Conservation (phyloP, 92 coral and sea anemone genomes). For the Epizoanthus rinbou region DNA sequence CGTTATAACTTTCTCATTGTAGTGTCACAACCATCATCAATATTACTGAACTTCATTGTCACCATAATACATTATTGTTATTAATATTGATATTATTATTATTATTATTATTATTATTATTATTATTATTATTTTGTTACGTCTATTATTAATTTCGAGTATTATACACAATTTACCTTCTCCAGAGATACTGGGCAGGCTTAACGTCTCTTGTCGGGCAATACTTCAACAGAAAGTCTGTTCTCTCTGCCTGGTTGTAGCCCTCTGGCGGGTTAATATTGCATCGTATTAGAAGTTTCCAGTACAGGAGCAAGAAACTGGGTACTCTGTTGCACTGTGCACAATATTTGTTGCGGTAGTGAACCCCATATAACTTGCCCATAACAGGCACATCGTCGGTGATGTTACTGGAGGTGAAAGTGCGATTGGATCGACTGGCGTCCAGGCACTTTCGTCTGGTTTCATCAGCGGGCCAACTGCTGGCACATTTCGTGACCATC, state of each 20-base stretch:
- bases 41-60: too few relatives aligned
- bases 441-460: conserved; percentile 36
- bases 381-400: conserved; percentile 65
- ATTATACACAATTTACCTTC: conserved; percentile 19
- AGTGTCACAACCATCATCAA: too few relatives aligned
- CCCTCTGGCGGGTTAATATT: conserved; percentile 57
- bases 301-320: neutral
- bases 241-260: conserved; percentile 37
- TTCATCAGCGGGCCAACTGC: neutral
- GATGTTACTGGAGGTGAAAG: conserved; percentile 24
- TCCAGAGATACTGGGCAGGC: neutral
- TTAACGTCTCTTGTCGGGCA: conserved; percentile 50
- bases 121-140: too few relatives aligned
- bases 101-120: too few relatives aligned
- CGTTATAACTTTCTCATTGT: too few relatives aligned
- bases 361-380: neutral
- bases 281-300: conserved; percentile 63
- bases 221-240: conserved; percentile 67
- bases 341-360: conserved; percentile 70
- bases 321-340: conserved; percentile 49
- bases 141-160: neutral
- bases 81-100: too few relatives aligned
- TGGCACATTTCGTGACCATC: conserved; percentile 69
- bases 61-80: too few relatives aligned
- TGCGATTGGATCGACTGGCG: conserved; percentile 37